phyloP scores from a whole-genome alignment of 2,888 invertebrate genomes.

The Eilema caniola region DNA sequence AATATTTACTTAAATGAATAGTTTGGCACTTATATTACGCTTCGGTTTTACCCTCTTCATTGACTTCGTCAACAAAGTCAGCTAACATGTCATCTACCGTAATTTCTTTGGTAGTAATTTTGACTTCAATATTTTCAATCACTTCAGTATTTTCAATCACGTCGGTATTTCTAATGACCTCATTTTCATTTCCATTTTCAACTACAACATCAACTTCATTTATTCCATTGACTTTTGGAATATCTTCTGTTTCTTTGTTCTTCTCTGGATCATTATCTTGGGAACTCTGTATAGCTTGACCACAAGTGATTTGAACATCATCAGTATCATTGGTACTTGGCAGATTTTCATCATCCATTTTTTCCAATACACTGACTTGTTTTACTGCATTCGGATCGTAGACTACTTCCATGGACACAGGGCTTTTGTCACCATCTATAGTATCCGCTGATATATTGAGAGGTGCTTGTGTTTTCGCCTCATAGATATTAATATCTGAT shows the following conservation, averaged over 20 bases:
- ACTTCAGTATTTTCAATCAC: slow-evolving; percentile 44
- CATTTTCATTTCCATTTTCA: slow-evolving; percentile 46
- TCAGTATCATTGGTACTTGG: slow-evolving; percentile 78
- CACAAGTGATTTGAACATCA: slow-evolving; percentile 79
- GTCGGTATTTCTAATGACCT: slow-evolving; percentile 40
- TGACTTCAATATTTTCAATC: slow-evolving; percentile 43
- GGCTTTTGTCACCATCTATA: slow-evolving; percentile 61
- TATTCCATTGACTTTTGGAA: slow-evolving; percentile 62
- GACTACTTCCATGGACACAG: slow-evolving; percentile 68
- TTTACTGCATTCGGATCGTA: slow-evolving; percentile 66
- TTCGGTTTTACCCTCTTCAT: slow-evolving; percentile 59
- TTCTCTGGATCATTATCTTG: slow-evolving; percentile 58
- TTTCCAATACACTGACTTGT: slow-evolving; percentile 66
- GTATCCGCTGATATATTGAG: slow-evolving; percentile 59
- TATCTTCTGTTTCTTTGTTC: slow-evolving; percentile 35
- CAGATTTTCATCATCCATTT: slow-evolving; percentile 72
- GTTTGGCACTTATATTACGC: slow-evolving; percentile 40
- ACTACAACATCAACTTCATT: slow-evolving; percentile 36
- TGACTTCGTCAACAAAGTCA: slow-evolving; percentile 82
- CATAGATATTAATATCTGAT: slow-evolving; percentile 53
- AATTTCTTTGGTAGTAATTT: slow-evolving; percentile 48
- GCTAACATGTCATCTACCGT: slow-evolving; percentile 81
- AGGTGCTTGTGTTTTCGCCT: slow-evolving; percentile 69
- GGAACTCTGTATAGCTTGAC: slow-evolving; percentile 66
- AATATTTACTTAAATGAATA: slow-evolving; percentile 31